Evolutionary conservation across 2,797 vertebrate species (phyloP), one percentile per base, ranked within the genome.

Genomic region (Schizothorax lantsangensis): DNA sequence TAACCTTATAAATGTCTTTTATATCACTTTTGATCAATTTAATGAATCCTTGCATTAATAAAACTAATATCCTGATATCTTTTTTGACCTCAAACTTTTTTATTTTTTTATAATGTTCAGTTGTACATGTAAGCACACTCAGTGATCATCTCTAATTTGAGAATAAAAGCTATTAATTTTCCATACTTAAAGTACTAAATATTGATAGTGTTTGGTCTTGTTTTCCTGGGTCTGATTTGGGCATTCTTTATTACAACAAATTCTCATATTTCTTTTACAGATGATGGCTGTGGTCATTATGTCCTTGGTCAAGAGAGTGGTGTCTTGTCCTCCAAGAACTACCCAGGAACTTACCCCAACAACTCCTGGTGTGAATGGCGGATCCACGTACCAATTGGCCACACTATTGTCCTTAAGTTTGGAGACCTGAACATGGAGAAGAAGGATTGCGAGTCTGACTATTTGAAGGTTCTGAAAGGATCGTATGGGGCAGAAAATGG

Each of bases 311-410:
- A 94, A 73, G 95, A 96, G 86, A 97, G 96, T 11, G 97, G 97
- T 54, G 95, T 96, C 0, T 84, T 97, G 83, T 93, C 95, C 49
- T 97, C 96, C n/a, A 97, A 94, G 90, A 96, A 96, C 91, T 97
- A 97, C 90, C 97, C 96, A 23, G 93, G 94, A 79, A 96, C 96
- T 0, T 97, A 97, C 74, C 96, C 97, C 84, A 97, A 96, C 91
- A 93, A 96, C 86, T 96, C 96, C 1, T 81, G 92, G 54, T 97
- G 96, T 38, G 95, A 96, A 88, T 95, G 93, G 93, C 96, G 91
- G 43, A 95, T 97, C 83, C 89, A 89, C 26, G 94, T 96, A 78
- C 92, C 95, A 6, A 87, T 89, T 0, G 95, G 95, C 77, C 96
- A 95, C 90, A 95, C 92, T 11, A 88, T 97, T 77, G 93, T 96